A percentile compares a stretch with the other conserved stretches of the same genome.
Conservation (phyloP, 2,113 vertebrate species). For the Bubo scandiacus region DNA sequence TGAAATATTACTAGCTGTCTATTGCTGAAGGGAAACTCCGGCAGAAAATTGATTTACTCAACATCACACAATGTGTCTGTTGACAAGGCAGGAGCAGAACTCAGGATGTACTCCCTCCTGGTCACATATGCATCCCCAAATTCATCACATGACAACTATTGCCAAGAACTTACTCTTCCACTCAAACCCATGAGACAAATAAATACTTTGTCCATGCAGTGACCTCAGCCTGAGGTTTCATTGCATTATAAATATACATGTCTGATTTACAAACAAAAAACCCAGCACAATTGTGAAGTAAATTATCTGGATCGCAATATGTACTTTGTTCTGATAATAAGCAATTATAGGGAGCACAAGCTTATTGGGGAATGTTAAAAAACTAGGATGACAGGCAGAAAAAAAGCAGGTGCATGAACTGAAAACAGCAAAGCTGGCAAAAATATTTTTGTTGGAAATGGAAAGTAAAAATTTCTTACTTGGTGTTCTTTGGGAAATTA, state of each 20-base stretch:
- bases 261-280: slow-evolving; percentile 2
- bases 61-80: not conserved
- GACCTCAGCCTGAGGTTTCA: not conserved
- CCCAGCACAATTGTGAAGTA: not conserved
- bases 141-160: not conserved
- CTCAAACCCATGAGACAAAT: not conserved
- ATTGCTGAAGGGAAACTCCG: not conserved
- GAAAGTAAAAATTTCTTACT: not conserved
- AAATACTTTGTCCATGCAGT: not conserved
- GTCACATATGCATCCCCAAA: not conserved
- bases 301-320: not conserved
- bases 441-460: not conserved
- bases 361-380: not conserved
- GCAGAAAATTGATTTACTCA: not conserved
- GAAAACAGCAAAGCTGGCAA: not conserved
- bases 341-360: not conserved
- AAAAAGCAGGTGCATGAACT: not conserved
- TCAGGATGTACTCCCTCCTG: not conserved
- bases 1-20: not conserved
- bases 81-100: not conserved
- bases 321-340: not conserved
- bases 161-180: not conserved
- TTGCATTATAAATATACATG: not conserved
- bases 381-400: not conserved
- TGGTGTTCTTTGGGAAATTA: not conserved